Conservation (phyloP, 2,888 invertebrate species). For the Hyposoter dolosus region DNA sequence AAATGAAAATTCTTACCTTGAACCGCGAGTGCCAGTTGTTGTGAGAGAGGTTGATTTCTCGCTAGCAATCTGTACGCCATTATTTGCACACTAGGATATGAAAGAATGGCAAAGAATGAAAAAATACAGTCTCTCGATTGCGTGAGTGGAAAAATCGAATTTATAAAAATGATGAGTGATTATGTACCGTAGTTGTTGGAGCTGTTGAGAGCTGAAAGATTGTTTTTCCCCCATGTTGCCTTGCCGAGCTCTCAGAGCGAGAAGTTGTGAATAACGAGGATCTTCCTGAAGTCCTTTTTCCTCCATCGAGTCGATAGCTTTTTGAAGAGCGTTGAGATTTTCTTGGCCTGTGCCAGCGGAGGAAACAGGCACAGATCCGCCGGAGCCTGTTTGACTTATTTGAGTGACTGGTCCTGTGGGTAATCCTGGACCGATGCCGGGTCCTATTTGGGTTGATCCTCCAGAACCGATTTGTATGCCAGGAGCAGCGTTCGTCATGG, state of each 20-base stretch:
- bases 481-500: constrained; percentile 69
- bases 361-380: constrained; percentile 35
- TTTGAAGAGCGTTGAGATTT: constrained; percentile 93
- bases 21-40: constrained; percentile 89
- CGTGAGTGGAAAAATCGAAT: background rate
- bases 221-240: constrained; percentile 87
- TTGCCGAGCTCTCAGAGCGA: constrained; percentile 93
- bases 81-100: constrained; percentile 91
- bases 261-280: constrained; percentile 95
- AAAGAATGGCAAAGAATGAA: constrained; percentile 76
- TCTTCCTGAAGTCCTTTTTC: constrained; percentile 97
- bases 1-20: constrained; percentile 86
- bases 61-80: constrained; percentile 96
- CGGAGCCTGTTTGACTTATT: constrained; percentile 51
- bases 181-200: constrained; percentile 92
- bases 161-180: background rate
- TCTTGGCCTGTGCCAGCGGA: constrained; percentile 88
- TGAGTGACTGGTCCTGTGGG: constrained; percentile 73
- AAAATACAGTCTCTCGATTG: background rate
- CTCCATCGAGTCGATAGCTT: constrained; percentile 97
- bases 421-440: constrained; percentile 73
- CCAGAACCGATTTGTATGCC: constrained; percentile 68
- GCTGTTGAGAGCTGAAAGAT: constrained; percentile 91
- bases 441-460: constrained; percentile 76
- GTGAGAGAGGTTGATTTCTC: constrained; percentile 95